phyloP scores from a whole-genome alignment of 2,797 vertebrate species.

The Epinephelus coioides region DNA sequence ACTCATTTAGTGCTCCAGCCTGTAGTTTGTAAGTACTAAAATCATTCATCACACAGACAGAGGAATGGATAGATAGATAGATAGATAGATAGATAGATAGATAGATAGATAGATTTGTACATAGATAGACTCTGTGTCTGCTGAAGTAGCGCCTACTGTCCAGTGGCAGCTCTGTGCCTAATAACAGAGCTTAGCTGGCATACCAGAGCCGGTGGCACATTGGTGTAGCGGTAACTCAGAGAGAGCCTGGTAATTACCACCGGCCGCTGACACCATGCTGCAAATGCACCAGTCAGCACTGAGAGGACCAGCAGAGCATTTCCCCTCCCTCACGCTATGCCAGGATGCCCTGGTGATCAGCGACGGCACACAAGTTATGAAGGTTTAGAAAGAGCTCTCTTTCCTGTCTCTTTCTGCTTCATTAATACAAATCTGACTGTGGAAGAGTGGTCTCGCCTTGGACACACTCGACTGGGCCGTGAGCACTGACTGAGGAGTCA shows the following conservation, averaged over 20 bases:
- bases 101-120: not conserved
- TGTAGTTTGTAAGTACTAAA: conserved; percentile 43
- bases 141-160: conserved; percentile 51
- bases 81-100: conserved; percentile 6
- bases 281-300: conserved; percentile 73
- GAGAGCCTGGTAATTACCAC: conserved; percentile 80
- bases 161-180: conserved; percentile 73
- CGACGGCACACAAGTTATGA: conserved; percentile 13
- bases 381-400: not conserved
- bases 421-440: conserved; percentile 23
- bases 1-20: conserved; percentile 48
- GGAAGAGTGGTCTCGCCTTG: conserved; percentile 31
- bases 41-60: conserved; percentile 32
- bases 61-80: conserved; percentile 21
- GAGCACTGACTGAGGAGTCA: conserved; percentile 66
- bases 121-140: conserved; percentile 22
- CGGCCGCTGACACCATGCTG: conserved; percentile 78
- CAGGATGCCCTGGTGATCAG: conserved; percentile 42
- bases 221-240: conserved; percentile 72
- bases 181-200: conserved; percentile 82
- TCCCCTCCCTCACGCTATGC: conserved; percentile 25
- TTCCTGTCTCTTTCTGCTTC: conserved; percentile 1
- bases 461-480: conserved; percentile 70
- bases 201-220: conserved; percentile 77
- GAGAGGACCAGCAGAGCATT: conserved; percentile 54